Percentiles rank a stretch among this genome's conserved stretches.
Evolutionary conservation across 1,140 invertebrate genomes (phyloP).

Genomic region (Lepidurus apus): DNA sequence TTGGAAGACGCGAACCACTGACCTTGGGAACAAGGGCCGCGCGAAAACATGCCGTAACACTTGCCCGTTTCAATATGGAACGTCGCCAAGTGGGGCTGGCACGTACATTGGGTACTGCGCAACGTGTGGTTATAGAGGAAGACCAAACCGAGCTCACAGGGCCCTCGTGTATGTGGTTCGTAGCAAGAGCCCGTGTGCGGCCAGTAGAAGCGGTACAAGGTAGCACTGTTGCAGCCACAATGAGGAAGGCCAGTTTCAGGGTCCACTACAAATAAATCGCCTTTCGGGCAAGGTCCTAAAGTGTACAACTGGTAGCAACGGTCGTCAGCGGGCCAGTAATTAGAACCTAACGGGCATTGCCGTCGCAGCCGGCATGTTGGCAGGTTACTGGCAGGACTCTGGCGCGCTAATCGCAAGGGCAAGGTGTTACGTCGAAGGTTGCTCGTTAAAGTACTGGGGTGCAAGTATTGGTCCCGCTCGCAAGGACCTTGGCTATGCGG

Average conservation of each 20-base stretch:
- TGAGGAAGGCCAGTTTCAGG: constrained; percentile 23
- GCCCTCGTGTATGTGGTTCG: constrained; percentile 68
- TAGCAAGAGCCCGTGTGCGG: constrained; percentile 56
- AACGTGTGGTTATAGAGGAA: constrained; percentile 50
- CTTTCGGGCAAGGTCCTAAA: constrained; percentile 66
- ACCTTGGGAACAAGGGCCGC: constrained; percentile 47
- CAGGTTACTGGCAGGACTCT: background rate
- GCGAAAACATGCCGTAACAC: constrained; percentile 59
- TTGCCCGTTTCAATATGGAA: constrained; percentile 59
- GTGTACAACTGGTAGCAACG: constrained; percentile 62
- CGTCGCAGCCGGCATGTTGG: constrained; percentile 28
- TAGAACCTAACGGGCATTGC: constrained; percentile 30
- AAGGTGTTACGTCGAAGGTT: background rate
- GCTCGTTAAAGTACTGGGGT: constrained; percentile 24
- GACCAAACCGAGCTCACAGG: constrained; percentile 65
- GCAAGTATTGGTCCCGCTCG: constrained; percentile 31
- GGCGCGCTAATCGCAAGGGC: constrained; percentile 20
- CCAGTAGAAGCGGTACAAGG: constrained; percentile 49
- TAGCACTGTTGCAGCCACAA: constrained; percentile 34
- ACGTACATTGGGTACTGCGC: constrained; percentile 64
- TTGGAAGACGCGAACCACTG: constrained; percentile 47
- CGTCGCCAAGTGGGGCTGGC: constrained; percentile 60
- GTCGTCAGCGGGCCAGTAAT: constrained; percentile 59
- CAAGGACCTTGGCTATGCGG: constrained; percentile 34
- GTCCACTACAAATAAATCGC: constrained; percentile 53